phyloP scores from a whole-genome alignment of 2,888 invertebrate genomes.

The Drosophila aldrichi region DNA sequence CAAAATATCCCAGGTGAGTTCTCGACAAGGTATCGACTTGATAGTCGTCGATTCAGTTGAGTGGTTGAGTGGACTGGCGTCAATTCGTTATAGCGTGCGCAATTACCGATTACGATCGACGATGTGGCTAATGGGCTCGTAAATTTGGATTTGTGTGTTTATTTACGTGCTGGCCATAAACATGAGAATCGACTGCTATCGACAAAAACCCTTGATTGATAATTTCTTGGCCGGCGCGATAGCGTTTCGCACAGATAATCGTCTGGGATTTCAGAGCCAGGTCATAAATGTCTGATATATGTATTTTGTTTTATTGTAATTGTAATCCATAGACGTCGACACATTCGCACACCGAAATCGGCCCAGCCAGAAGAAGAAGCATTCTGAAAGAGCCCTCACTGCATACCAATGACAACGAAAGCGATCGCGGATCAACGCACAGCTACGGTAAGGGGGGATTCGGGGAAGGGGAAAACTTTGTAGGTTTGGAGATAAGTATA shows the following conservation, averaged over 20 bases:
- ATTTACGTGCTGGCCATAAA: conserved; percentile 44
- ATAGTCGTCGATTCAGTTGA: too few relatives aligned
- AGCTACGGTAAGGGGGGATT: conserved; percentile 81
- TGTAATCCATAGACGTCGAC: conserved; percentile 86
- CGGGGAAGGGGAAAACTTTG: too few relatives aligned
- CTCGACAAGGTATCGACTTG: conserved; percentile 46
- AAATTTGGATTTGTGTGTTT: conserved; percentile 65
- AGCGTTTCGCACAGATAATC: conserved; percentile 37
- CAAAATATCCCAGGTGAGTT: conserved; percentile 85
- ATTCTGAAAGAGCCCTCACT: conserved; percentile 88
- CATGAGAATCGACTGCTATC: conserved; percentile 25
- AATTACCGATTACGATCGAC: conserved; percentile 36
- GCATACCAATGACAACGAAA: conserved; percentile 84
- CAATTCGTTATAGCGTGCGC: conserved; percentile 3
- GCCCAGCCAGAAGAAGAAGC: conserved; percentile 90
- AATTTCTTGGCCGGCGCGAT: conserved; percentile 23
- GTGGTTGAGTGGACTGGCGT: background rate
- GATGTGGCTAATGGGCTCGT: conserved; percentile 41
- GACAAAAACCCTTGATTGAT: conserved; percentile 25
- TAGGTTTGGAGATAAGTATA: background rate
- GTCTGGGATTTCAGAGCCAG: conserved; percentile 44
- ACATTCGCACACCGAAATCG: conserved; percentile 87
- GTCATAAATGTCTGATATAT: conserved; percentile 22
- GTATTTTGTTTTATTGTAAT: background rate
- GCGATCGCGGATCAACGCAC: conserved; percentile 84